phyloP scores from a whole-genome alignment of 30 jellyfish, hydroid and myxozoan genomes.

The Phacellophora camtschatica region DNA sequence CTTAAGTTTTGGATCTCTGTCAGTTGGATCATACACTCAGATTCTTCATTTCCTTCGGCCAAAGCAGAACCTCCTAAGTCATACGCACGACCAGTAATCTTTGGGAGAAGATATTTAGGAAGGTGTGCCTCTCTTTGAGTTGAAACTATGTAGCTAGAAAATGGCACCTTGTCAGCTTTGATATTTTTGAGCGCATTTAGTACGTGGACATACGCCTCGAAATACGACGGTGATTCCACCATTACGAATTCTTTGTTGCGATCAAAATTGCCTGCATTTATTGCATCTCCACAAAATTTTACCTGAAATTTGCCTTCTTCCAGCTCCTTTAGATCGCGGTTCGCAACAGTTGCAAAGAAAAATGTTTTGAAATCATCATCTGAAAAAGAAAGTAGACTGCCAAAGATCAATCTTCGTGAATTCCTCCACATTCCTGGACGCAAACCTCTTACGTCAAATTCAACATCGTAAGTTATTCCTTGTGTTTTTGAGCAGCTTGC shows the following conservation, averaged over 20 bases:
- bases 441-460: constrained; percentile 13
- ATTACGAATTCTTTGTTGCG: not conserved
- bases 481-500: constrained; percentile 28
- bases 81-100: not conserved
- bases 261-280: not conserved
- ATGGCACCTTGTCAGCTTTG: constrained; percentile 37
- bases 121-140: not conserved
- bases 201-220: constrained; percentile 74
- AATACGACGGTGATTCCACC: constrained; percentile 74
- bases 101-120: constrained; percentile 21
- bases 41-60: constrained; percentile 21
- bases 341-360: constrained; percentile 69
- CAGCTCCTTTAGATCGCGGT: constrained; percentile 20
- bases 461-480: constrained; percentile 35
- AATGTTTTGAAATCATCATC: constrained; percentile 40
- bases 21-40: not conserved
- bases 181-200: constrained; percentile 38
- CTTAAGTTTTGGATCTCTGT: not conserved
- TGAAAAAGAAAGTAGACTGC: constrained; percentile 60
- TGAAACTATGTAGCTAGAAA: constrained; percentile 24
- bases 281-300: constrained; percentile 7
- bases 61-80: not conserved
- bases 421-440: constrained; percentile 42
- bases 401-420: constrained; percentile 51
- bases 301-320: constrained; percentile 47